These are phyloP conservation scores for Metridium senile DNA, from an alignment of 92 coral and sea anemone genomes.

Conservation along the genomic window DNA sequence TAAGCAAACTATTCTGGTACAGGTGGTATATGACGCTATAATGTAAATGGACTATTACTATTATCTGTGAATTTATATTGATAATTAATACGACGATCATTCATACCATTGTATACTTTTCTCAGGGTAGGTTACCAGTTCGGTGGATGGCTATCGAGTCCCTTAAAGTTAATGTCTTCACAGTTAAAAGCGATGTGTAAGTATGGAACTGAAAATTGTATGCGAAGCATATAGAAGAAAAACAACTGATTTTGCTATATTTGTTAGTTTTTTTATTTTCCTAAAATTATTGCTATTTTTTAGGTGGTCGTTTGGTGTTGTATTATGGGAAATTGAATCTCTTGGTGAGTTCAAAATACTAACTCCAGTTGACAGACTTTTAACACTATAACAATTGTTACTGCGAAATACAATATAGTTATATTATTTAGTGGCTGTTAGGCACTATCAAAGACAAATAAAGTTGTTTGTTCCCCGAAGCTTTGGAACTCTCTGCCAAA, in stretches of 20 bases:
- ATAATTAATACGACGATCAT: too few species aligned
- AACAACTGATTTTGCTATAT: background rate
- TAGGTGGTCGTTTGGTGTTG: conserved; percentile 87
- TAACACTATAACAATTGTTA: background rate
- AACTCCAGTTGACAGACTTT: too few species aligned
- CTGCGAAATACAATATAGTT: background rate
- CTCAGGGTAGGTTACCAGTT: conserved; percentile 84
- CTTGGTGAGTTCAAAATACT: conserved; percentile 44
- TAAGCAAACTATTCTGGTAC: background rate
- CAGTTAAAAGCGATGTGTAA: conserved; percentile 84
- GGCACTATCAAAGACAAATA: too few species aligned
- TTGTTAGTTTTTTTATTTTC: background rate
- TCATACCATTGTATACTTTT: too few species aligned
- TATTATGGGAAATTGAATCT: conserved; percentile 83
- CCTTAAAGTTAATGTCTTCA: conserved; percentile 62
- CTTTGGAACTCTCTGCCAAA: too few species aligned
- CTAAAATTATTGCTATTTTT: background rate
- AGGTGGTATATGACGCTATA: background rate
- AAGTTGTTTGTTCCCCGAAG: too few species aligned
- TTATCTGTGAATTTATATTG: background rate
- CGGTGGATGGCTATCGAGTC: conserved; percentile 96
- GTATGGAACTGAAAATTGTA: conserved; percentile 9
- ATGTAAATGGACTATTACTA: background rate
- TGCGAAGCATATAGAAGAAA: background rate
- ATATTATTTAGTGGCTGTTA: background rate